Evolutionary conservation across 2,888 invertebrate species (phyloP), one percentile per base, ranked within the genome.

Genomic region (Altica lythri): DNA sequence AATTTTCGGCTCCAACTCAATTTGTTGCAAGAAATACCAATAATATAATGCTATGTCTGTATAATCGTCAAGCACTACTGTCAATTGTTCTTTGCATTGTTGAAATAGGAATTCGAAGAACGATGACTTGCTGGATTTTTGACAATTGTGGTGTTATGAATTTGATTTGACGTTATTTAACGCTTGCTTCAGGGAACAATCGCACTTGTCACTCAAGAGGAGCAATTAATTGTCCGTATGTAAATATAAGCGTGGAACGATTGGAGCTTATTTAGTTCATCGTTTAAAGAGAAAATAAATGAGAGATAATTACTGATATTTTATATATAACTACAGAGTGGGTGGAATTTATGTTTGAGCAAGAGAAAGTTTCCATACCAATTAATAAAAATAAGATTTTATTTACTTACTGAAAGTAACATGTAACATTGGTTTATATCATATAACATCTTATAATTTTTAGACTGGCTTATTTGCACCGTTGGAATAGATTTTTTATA

Each of bases 101-200:
- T 54, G 45, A 54, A 49, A 44, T 37, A 48, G 54, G 54, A 54
- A 54, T 54, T 30, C 48, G 17, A 44, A 30, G 37, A 44, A 45
- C n/a, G 19, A 49, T 54, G 54, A 54, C 38, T 13, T 2, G 16
- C 38, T 30, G 19, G 13, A 45, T 49, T 54, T 46, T 46, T 48
- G 12, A 49, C 48, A 37, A 48, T 49, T 37, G 29, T 42, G 35
- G 37, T 38, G 44, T 54, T 49, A 54, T 49, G 44, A 32, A 49
- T 44, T 48, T 51, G 51, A 51, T 51, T 51, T 42, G 46, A 53
- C 53, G 53, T 14, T 47, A 53, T 53, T 53, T 53, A 53, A 45
- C 27, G 47, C 29, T 34, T 8, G 47, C 29, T 42, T 8, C n/a
- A 53, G 10, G 42, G 53, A 53, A 53, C 53, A 53, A 53, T 53